Base-by-base conservation (phyloP, 2,888 invertebrate genomes). In the Prosopocoilus inquinatus region DNA sequence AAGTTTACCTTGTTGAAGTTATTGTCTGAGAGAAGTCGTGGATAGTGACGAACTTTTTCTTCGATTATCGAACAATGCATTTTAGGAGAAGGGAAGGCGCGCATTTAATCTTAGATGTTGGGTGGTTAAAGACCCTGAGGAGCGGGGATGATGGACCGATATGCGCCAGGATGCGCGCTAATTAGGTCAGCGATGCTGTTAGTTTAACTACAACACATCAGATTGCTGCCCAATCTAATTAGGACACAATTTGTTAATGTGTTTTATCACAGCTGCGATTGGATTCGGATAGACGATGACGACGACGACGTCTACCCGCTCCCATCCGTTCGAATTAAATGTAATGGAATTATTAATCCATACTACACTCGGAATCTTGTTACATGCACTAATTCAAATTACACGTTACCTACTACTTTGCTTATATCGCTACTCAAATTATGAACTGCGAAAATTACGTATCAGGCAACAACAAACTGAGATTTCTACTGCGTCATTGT, bases 171-270 rank as follows among this genome's bases (percentile, higher is more conserved):
- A 52, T 48, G 56, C 43, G 56, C 43, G 53, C 50, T 74, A 75
- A 75, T 75, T 75, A 73, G 74, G 70, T 70, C 68, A 67, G 68
- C 65, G 65, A 66, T 64, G 67, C 70, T 65, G 69, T 69, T 71
- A 72, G 70, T 68, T 69, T 67, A 69, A 70, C 67, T 67, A 69
- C 70, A 71, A 72, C 74, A 73, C 73, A 75, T 75, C 76, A 76
- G 76, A 77, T 76, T 75, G 76, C 75, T 75, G 75, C 74, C 75
- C 74, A 75, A 77, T 76, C 73, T 74, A 76, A 77, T 77, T 76
- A 76, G 75, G 70, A 75, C 69, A 77, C 77, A 77, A 77, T 77
- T 77, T 77, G 76, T 77, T 77, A 77, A 77, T 77, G 76, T 74
- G 74, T 76, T 76, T 75, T 76, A 76, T 76, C 75, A 69, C 68